Evolutionary conservation across 2,888 invertebrate species (phyloP), one percentile per base, ranked within the genome.

Genomic region (Myopa testacea): DNA sequence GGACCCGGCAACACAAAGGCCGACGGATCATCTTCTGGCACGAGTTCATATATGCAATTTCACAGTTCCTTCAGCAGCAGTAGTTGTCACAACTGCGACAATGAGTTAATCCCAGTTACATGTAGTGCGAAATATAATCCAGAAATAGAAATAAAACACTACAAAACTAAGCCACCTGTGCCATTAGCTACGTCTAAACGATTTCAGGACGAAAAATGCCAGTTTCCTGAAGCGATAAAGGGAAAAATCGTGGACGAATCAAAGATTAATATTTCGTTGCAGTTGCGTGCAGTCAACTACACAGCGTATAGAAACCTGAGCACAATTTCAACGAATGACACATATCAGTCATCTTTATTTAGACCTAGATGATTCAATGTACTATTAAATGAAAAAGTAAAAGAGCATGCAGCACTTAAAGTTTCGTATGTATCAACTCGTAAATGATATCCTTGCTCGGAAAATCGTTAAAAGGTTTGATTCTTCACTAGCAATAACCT

Each of bases 21-120:
- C 26, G 79, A 74, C 67, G 40, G 78, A 37, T 58, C 72, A 7
- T 68, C 76, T 10, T 76, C 78, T 19, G 40, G 73, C 16, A 58
- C 55, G 26, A 67, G 82, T 8, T 73, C 84, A 6, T 82, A 77
- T 40, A 82, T 84, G 81, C 85, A 86, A 75, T 83, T 83, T 58
- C 84, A 83, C 76, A 83, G 83, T 8, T 84, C 86, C 0, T 84
- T 82, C 69, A 86, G 85, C 10, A 81, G 81, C 12, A 82, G 83
- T 14, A 84, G 85, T 0, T 86, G 87, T 75, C 81, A 83, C 34
- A 86, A 86, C 68, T 86, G 86, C 72, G 86, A 86, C 40, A 76
- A 81, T 26, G 81, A 82, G 16, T 12, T 76, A 1, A 69, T 74
- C 55, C 58, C 69, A 4, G n/a, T 38, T 34, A 52, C 55, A n/a